Evolutionary conservation across 1,140 invertebrate genomes (phyloP).

Genomic region (Pygmarrhopalites habei): DNA sequence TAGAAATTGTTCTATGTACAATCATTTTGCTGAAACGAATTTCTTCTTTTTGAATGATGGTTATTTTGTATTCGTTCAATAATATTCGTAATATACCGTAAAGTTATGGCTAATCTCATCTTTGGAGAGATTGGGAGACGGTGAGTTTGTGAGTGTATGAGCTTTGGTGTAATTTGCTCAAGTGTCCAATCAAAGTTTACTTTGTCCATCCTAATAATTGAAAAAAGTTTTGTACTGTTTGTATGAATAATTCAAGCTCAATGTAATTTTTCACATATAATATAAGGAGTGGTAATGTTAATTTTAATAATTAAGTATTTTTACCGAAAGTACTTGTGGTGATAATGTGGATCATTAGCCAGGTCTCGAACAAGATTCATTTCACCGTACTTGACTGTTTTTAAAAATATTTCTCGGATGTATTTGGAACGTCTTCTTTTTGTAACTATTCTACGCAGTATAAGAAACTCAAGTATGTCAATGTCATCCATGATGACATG

Average conservation of each 20-base stretch:
- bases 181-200: too few relatives aligned
- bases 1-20: not conserved
- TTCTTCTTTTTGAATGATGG: too few relatives aligned
- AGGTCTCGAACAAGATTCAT: not conserved
- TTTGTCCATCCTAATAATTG: too few relatives aligned
- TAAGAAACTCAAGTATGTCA: not conserved
- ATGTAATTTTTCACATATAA: too few relatives aligned
- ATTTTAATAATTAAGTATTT: not conserved
- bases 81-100: too few relatives aligned
- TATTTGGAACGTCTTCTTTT: too few relatives aligned
- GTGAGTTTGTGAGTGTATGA: slow-evolving; percentile 46
- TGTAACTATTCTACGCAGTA: too few relatives aligned
- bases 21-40: too few relatives aligned
- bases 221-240: too few relatives aligned
- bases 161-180: slow-evolving; percentile 39
- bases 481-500: too few relatives aligned
- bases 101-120: slow-evolving; percentile 42
- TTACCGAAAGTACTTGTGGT: not conserved
- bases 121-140: slow-evolving; percentile 42
- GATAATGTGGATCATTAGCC: not conserved
- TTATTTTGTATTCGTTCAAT: too few relatives aligned
- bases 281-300: not conserved
- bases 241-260: too few relatives aligned
- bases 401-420: not conserved
- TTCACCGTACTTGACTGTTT: not conserved